Percentiles rank a stretch among this genome's conserved stretches.
Evolutionary conservation across 2,113 vertebrate species (phyloP).

Genomic region (Ammodytes dubius): DNA sequence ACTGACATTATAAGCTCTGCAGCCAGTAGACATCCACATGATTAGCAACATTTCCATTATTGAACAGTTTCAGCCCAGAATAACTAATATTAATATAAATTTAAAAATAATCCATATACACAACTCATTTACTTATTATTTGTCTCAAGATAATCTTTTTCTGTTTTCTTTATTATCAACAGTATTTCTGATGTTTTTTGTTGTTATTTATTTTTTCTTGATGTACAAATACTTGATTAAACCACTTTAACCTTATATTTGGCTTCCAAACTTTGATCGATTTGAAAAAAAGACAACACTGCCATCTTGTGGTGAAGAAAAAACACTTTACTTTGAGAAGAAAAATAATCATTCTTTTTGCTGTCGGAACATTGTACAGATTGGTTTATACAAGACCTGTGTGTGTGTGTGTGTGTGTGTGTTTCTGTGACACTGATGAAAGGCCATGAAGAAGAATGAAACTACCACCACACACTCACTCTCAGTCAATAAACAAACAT

Average conservation of each 20-base stretch:
- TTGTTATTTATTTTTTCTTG: background rate
- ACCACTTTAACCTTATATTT: background rate
- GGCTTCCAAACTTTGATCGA: background rate
- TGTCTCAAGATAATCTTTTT: background rate
- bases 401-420: constrained; percentile 4
- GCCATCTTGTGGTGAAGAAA: constrained; percentile 54
- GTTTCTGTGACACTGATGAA: background rate
- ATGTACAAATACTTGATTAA: background rate
- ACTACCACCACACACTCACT: background rate
- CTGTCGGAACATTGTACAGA: constrained; percentile 21
- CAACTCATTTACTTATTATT: background rate
- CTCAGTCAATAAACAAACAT: background rate
- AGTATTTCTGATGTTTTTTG: too few relatives aligned
- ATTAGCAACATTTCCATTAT: background rate
- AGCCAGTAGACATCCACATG: background rate
- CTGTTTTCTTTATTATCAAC: background rate
- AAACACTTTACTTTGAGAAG: background rate
- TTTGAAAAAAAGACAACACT: constrained; percentile 9
- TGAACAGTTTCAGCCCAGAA: background rate
- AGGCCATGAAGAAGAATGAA: background rate
- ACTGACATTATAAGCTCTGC: background rate
- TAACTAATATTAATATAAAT: background rate
- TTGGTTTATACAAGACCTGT: background rate
- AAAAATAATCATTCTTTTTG: background rate
- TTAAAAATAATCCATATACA: too few relatives aligned